Conservation (phyloP, 2,797 vertebrate genomes). For the Lemur catta region DNA sequence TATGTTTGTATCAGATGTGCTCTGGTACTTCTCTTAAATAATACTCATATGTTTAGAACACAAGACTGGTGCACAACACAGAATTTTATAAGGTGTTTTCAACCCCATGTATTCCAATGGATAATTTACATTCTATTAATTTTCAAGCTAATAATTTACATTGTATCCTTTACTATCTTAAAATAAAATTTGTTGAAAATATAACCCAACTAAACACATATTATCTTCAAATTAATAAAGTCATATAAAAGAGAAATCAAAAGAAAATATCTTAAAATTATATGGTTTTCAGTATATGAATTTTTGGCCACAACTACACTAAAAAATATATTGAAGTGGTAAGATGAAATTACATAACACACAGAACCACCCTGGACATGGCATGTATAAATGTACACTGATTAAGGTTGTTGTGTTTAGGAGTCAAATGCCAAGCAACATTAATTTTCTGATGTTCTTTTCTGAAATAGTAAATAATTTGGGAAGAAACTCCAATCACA, state of each 20-base stretch:
- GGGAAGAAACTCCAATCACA: neutral
- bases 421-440: neutral
- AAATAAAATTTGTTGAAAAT: neutral
- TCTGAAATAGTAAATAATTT: neutral
- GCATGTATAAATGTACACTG: neutral
- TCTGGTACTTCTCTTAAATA: neutral
- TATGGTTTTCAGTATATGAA: neutral
- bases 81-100: neutral
- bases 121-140: neutral
- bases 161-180: neutral
- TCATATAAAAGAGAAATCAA: neutral
- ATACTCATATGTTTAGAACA: neutral
- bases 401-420: neutral
- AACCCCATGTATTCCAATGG: neutral
- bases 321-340: neutral
- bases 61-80: neutral
- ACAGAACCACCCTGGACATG: neutral
- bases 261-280: neutral
- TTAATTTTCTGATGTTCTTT: neutral
- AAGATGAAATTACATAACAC: neutral
- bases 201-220: neutral
- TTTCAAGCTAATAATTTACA: neutral
- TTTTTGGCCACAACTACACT: neutral
- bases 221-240: neutral
- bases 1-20: neutral